These are phyloP conservation scores for Orius laevigatus DNA, from an alignment of 1,140 invertebrate species.

Conservation along the genomic window DNA sequence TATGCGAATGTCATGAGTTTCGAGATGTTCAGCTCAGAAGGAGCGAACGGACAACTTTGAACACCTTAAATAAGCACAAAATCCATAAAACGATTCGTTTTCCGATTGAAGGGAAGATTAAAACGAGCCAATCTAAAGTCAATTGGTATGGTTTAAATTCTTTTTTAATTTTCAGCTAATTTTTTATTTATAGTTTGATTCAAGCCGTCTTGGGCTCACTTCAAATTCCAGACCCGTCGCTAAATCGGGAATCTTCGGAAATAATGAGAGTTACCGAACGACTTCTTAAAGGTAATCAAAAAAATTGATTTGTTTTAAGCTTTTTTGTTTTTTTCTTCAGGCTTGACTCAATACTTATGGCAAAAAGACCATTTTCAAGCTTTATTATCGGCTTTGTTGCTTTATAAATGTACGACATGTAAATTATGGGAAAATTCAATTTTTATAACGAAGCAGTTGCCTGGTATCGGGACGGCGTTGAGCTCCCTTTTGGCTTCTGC, in stretches of 20 bases:
- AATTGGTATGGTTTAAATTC: conserved; percentile 34
- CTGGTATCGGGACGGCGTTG: conserved; percentile 47
- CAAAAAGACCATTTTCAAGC: conserved; percentile 27
- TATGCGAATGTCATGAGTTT: conserved; percentile 41
- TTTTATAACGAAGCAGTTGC: conserved; percentile 50
- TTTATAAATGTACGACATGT: conserved; percentile 47
- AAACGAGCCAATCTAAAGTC: conserved; percentile 43
- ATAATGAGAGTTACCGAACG: conserved; percentile 48
- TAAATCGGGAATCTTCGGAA: conserved; percentile 50
- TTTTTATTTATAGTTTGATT: conserved; percentile 40
- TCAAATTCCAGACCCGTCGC: conserved; percentile 42
- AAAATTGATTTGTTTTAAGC: not conserved
- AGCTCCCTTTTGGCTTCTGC: conserved; percentile 44
- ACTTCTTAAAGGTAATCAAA: conserved; percentile 47
- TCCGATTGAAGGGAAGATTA: conserved; percentile 43
- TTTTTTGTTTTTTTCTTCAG: conserved; percentile 10
- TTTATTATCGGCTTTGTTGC: conserved; percentile 38
- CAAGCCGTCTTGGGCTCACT: conserved; percentile 55
- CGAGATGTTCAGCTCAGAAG: conserved; percentile 39
- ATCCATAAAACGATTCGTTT: conserved; percentile 34
- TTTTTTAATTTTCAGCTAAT: conserved; percentile 1
- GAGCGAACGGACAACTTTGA: conserved; percentile 41
- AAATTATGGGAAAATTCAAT: conserved; percentile 59
- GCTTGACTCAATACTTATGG: conserved; percentile 17
- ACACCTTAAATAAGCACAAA: conserved; percentile 39